These are phyloP conservation scores for Lepilemur septentrionalis DNA, from an alignment of 2,797 vertebrate genomes.

Conservation along the genomic window DNA sequence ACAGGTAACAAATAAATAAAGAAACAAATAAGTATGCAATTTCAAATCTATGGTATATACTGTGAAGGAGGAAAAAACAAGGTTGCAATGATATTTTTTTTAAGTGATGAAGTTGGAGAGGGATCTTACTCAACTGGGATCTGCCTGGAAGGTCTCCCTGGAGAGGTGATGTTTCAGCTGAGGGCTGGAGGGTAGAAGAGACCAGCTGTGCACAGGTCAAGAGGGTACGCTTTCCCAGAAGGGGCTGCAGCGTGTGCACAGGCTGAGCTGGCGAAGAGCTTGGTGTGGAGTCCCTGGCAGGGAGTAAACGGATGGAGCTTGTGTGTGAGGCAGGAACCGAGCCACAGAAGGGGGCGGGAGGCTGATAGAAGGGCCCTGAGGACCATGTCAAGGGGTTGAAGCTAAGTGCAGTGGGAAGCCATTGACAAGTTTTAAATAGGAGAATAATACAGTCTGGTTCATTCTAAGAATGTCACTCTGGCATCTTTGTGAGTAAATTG, in stretches of 20 bases:
- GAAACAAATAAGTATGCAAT: neutral
- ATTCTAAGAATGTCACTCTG: neutral
- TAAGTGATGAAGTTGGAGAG: neutral
- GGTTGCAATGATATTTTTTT: neutral
- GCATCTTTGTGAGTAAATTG: neutral
- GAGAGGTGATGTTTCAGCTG: neutral
- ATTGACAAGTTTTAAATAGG: neutral
- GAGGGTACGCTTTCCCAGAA: neutral
- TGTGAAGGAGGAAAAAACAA: neutral
- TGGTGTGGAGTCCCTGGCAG: neutral
- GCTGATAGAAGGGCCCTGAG: rapidly evolving
- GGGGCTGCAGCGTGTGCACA: rapidly evolving
- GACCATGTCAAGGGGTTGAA: neutral
- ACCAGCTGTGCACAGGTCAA: neutral
- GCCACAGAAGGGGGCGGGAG: neutral
- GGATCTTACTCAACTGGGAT: neutral
- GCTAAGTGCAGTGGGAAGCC: neutral
- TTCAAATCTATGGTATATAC: neutral
- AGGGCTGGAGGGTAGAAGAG: neutral
- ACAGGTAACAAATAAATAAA: neutral
- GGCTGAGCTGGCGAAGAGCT: rapidly evolving
- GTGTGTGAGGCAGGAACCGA: neutral
- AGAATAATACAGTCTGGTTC: neutral
- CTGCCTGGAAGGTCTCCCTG: neutral
- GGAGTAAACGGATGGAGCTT: rapidly evolving